Percentiles rank a stretch among this genome's conserved stretches.
phyloP scores from a whole-genome alignment of 2,113 vertebrate genomes.

The Tyrannus savana region DNA sequence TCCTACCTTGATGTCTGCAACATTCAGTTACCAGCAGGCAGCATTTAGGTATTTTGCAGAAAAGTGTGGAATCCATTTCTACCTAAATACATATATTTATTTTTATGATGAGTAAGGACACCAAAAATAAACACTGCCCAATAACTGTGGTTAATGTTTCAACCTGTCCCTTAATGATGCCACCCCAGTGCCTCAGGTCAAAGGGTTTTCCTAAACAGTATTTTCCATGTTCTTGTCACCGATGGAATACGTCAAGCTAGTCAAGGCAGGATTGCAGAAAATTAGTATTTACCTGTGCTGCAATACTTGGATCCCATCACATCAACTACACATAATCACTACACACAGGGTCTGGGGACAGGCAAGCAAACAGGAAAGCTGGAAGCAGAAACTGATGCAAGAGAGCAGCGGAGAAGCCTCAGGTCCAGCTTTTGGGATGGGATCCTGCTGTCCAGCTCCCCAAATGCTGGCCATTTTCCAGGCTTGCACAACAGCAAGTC shows the following conservation, averaged over 20 bases:
- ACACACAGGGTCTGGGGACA: not conserved
- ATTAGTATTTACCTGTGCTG: conserved; percentile 21
- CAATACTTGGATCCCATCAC: not conserved
- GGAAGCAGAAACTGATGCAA: not conserved
- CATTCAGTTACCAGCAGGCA: not conserved
- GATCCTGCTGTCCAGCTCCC: not conserved
- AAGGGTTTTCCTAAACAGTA: not conserved
- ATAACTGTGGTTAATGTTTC: conserved; percentile 24
- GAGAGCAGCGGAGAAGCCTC: not conserved
- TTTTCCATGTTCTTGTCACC: not conserved
- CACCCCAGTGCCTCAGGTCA: not conserved
- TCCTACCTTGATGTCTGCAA: not conserved
- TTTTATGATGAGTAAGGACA: not conserved
- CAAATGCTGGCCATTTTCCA: not conserved
- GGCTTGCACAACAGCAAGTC: not conserved
- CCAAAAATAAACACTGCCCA: not conserved
- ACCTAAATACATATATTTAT: not conserved
- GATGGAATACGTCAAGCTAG: conserved; percentile 5
- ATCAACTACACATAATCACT: conserved; percentile 34
- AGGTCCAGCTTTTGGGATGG: not conserved
- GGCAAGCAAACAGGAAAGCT: not conserved
- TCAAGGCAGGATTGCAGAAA: conserved; percentile 3
- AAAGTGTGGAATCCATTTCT: not conserved
- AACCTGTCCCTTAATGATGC: not conserved
- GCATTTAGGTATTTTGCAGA: not conserved